Base-by-base conservation (phyloP, 2,113 vertebrate genomes). In the Sclerurus mexicanus region DNA sequence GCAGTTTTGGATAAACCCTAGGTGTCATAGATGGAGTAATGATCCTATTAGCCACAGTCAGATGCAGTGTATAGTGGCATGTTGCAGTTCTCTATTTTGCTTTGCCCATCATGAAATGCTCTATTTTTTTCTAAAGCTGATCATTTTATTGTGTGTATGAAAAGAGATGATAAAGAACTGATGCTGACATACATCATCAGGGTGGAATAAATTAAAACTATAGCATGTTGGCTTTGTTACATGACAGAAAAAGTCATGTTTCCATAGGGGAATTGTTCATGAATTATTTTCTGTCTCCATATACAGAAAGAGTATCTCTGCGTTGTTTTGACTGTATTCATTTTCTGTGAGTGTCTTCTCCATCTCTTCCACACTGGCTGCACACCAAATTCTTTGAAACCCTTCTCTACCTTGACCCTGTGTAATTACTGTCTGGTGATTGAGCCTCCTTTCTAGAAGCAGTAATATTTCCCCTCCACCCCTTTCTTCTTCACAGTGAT, bases 201-300 rank as follows among this genome's bases (percentile, higher is more conserved):
- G 55, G 40, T 62, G 39, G 53, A 68, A 63, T 77, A 63, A 80
- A 81, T 87, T 39, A 78, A 73, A 63, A 52, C 27, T n/a, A 27
- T 39, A 77, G 16, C 28, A 40, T 49, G 23, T 81, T 79, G 47
- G 39, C 33, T 72, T 72, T 90, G 18, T 73, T 77, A 20, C 39
- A 12, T 24, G 49, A 49, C 49, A 68, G 53, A 81, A 77, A 66
- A 67, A 10, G 56, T 59, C 27, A 15, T 63, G 27, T 84, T 87
- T 80, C 44, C 31, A 4, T 22, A 67, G 39, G 21, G 62, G 33
- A 67, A 62, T 60, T 62, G 7, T 50, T 64, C 52, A 66, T 66
- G 11, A 53, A 30, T 62, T 75, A n/a, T 30, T 71, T 71, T 60
- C 10, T 58, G 2, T 72, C 10, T 46, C 46, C 0, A 0, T 59